Base-by-base conservation (phyloP, 2,797 vertebrate species). In the Leptatherina wallacei region DNA sequence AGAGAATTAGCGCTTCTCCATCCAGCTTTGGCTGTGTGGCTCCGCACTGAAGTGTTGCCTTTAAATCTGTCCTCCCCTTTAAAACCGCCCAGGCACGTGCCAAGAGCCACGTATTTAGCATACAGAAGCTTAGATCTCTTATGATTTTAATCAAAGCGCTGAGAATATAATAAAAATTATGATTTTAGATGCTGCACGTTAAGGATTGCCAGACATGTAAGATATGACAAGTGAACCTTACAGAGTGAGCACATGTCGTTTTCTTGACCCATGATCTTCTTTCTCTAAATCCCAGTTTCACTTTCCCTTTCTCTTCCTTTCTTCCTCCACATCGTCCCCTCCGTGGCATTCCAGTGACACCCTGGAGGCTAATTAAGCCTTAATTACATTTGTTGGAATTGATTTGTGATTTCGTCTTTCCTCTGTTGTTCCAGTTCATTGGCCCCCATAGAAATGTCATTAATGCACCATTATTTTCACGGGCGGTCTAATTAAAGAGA, bases 301-400 rank as follows among this genome's bases (percentile, higher is more conserved):
- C 69, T 84, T 84, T 81, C 79, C 57, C 57, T 83, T 65, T 79
- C 27, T 44, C 71, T 75, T 59, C 66, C 74, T 80, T 77, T 85
- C 66, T 78, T 85, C 77, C 79, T 78, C 64, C 61, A 65, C 84
- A 73, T 78, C 82, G 68, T 82, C 78, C 88, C 81, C 89, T 89
- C 82, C 69, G 49, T 85, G 86, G 83, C 78, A 61, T 88, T 82
- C 77, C 82, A 79, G 79, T 77, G 78, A 91, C 91, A 90, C 93
- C 93, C 94, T 67, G 82, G 93, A 94, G 94, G 91, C 92, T 95
- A 95, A 95, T 95, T 95, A 95, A 93, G 91, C 90, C 91, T 95
- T 95, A 95, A 95, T 95, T 95, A 95, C 93, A 95, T 95, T 95
- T 95, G 93, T 93, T 94, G 93, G 94, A 94, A 95, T 95, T 95